Evolutionary conservation across 2,113 vertebrate species (phyloP).

Genomic region (Colossoma macropomum): DNA sequence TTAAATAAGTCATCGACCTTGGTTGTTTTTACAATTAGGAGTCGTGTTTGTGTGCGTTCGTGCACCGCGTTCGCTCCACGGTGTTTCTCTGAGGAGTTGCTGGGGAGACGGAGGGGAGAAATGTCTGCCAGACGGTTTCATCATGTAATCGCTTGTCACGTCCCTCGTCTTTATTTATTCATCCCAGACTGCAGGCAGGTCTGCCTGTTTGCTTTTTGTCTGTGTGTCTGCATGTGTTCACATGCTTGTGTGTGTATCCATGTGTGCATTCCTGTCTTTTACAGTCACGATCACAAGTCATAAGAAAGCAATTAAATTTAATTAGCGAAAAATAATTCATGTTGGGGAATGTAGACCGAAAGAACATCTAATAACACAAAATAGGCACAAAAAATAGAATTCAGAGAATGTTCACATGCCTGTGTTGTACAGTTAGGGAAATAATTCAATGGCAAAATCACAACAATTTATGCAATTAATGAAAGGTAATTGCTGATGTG

Average conservation of each 20-base stretch:
- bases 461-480: background rate
- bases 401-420: background rate
- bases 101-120: background rate
- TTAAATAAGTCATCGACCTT: constrained; percentile 35
- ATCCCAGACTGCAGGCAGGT: background rate
- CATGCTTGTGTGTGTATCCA: background rate
- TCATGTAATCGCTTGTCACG: constrained; percentile 37
- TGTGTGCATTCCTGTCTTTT: background rate
- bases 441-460: background rate
- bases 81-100: constrained; percentile 14
- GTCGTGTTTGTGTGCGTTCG: constrained; percentile 6
- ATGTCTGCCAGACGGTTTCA: constrained; percentile 12
- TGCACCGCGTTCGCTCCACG: background rate
- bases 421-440: background rate
- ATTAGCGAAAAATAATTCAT: background rate
- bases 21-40: constrained; percentile 32
- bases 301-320: background rate
- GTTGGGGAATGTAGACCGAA: too few relatives aligned
- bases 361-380: background rate
- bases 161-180: constrained; percentile 30
- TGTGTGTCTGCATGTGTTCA: background rate
- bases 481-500: background rate
- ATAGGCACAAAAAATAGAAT: background rate
- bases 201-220: background rate
- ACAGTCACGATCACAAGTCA: background rate